Evolutionary conservation across 2,113 vertebrate genomes (phyloP).

Genomic region (Lagopus muta): DNA sequence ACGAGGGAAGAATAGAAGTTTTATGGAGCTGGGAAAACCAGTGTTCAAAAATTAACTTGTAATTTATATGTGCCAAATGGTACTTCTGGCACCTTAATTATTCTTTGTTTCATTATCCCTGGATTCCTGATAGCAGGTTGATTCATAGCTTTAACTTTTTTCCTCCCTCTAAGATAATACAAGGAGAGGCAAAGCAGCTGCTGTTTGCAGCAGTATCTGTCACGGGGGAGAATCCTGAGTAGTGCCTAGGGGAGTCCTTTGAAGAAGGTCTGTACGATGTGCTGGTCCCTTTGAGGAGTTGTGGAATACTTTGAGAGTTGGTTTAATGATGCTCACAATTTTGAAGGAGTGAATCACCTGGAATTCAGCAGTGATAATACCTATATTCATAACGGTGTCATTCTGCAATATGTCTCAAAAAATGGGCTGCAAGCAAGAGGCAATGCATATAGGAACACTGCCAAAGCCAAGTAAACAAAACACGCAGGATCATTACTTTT

Average conservation of each 20-base stretch:
- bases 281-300: not conserved
- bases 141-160: not conserved
- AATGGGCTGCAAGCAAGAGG: not conserved
- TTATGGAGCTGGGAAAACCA: not conserved
- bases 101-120: slow-evolving; percentile 24
- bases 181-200: slow-evolving; percentile 5
- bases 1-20: not conserved
- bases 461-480: not conserved
- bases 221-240: not conserved
- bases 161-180: not conserved
- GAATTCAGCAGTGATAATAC: not conserved
- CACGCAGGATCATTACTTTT: not conserved
- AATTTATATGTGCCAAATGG: slow-evolving; percentile 41
- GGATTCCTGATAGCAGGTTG: not conserved
- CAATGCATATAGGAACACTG: not conserved
- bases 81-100: slow-evolving; percentile 25
- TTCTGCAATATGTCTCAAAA: not conserved
- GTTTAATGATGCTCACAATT: not conserved
- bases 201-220: not conserved
- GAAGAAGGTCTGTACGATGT: not conserved
- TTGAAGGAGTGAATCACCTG: not conserved
- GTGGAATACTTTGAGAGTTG: not conserved
- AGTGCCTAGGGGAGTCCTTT: not conserved
- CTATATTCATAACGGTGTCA: not conserved
- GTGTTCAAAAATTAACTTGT: not conserved